Percentiles rank a stretch among this genome's conserved stretches.
Conservation (phyloP, 2,797 vertebrate species). For the Rhincodon typus region DNA sequence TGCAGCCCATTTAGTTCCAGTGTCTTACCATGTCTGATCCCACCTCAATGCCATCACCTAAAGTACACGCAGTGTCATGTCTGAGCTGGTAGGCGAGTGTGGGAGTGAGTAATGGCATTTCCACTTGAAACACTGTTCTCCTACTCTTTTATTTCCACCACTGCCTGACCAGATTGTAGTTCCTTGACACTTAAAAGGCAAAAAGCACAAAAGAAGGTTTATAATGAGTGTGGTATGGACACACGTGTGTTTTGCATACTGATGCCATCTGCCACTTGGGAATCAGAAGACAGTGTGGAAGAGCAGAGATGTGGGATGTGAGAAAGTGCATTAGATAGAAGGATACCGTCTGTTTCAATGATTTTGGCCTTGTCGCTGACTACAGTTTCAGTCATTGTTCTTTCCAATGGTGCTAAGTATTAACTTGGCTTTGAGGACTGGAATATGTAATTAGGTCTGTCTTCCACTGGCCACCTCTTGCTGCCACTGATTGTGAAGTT, state of each 20-base stretch:
- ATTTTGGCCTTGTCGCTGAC: background rate
- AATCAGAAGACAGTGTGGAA: background rate
- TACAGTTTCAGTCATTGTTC: background rate
- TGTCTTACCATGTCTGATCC: background rate
- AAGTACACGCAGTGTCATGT: background rate
- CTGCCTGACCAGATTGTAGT: background rate
- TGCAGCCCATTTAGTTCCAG: background rate
- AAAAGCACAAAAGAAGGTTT: background rate
- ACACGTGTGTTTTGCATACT: too few relatives aligned
- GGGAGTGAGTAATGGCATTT: background rate
- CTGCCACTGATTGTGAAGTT: too few relatives aligned
- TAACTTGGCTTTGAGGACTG: too few relatives aligned
- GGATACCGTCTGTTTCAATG: background rate
- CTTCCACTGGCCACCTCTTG: too few relatives aligned
- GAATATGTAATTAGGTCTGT: too few relatives aligned
- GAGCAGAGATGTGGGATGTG: too few relatives aligned
- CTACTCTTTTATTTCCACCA: too few relatives aligned
- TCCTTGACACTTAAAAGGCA: background rate
- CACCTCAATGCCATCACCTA: background rate
- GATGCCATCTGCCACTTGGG: background rate
- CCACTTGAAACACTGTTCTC: background rate
- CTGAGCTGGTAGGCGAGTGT: background rate
- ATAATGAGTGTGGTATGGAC: background rate
- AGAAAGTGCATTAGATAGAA: background rate
- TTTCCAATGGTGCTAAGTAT: background rate